Evolutionary conservation across 2,888 invertebrate genomes (phyloP), one percentile per base, ranked within the genome.

Genomic region (Stomorhina lunata): DNA sequence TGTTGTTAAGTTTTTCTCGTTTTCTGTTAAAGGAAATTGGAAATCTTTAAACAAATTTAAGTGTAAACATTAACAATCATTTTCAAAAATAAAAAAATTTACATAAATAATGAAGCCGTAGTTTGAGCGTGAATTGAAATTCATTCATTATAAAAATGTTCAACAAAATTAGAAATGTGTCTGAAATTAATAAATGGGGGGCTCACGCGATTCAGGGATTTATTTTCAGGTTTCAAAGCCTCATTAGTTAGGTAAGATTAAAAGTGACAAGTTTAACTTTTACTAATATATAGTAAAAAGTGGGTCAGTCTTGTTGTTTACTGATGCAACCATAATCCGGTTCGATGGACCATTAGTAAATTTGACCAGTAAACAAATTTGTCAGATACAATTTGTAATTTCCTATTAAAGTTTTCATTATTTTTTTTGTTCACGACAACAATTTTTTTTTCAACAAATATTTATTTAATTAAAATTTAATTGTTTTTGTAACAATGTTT

Each of bases 21-120:
- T 22, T 63, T 37, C 22, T 29, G 20, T 34, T 53, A 53, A 57
- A 76, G 65, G 50, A 71, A 80, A 66, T 76, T 66, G 59, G 17
- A 77, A 63, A 48, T 55, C 57, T 55, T 17, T 17, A 22, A 69
- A 43, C 9, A 29, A 15, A 43, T 75, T 55, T 20, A 65, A 69
- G 80, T 80, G 80, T 55, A 75, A 80, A 80, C 55, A 45, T 79
- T 59, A 65, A 66, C 37, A 61, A 73, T 32, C 15, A 57, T 15
- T 29, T 73, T 57, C 12, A 4, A 53, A 65, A 75, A 4, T 20
- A 48, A 48, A 9, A 29, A 53, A 53, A 77, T 69, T 77, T 40
- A 61, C 76, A 68, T 76, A 76, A 76, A 76, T 76, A 68, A 68
- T 68, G 48, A 76, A 77, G 68, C 53, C 61, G 68, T 53, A 50